phyloP scores from a whole-genome alignment of 2,113 vertebrate genomes.

The Saccopteryx leptura region DNA sequence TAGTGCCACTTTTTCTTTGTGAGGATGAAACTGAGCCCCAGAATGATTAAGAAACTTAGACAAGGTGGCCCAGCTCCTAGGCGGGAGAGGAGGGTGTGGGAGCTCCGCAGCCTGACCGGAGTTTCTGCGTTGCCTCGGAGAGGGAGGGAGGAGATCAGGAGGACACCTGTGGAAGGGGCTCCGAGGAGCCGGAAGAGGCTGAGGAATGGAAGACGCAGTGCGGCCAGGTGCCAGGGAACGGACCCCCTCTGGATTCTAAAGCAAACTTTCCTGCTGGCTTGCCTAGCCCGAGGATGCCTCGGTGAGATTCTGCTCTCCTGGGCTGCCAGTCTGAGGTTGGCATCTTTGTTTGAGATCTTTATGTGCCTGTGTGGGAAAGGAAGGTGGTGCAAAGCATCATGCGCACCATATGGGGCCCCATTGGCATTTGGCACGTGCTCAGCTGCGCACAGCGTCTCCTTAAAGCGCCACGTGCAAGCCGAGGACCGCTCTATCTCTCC shows the following conservation, averaged over 20 bases:
- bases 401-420: conserved; percentile 27
- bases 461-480: conserved; percentile 54
- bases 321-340: neutral
- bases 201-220: neutral
- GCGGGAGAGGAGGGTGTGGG: neutral
- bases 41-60: neutral
- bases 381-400: neutral
- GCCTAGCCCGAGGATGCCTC: neutral
- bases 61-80: neutral
- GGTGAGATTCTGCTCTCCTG: neutral
- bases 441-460: conserved; percentile 68
- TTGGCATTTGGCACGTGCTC: conserved; percentile 54
- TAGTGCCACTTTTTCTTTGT: conserved; percentile 42
- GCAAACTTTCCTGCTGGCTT: neutral
- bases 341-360: neutral
- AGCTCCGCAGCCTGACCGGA: neutral
- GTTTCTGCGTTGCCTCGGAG: neutral
- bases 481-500: conserved; percentile 12
- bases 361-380: neutral
- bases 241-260: neutral
- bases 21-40: neutral
- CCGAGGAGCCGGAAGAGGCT: neutral
- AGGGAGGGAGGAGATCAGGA: neutral
- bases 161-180: neutral
- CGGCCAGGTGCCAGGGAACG: accelerated